Evolutionary conservation across 2,113 vertebrate species (phyloP), one percentile per base, ranked within the genome.

Genomic region (Colius striatus): DNA sequence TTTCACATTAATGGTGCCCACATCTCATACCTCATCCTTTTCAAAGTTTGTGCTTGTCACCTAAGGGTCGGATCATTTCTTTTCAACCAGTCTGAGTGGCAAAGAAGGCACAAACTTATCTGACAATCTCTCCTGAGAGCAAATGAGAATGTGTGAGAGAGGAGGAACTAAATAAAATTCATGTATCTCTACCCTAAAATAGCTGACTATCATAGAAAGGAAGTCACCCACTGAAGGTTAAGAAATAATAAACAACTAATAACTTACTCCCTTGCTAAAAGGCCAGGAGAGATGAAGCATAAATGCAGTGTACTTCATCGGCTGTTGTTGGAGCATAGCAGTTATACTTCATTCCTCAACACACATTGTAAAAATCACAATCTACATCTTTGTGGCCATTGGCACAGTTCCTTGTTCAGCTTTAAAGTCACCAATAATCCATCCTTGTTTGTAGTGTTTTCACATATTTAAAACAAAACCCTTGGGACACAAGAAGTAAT

Each of bases 171-270:
- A 80, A 87, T 73, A 72, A 92, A 92, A 74, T 54, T 71, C 67
- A 55, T 23, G 1, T 55, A 43, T 91, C 70, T 74, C 82, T 71
- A 50, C 45, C 22, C 23, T 17, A 68, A 38, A 95, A 83, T 10
- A 93, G 79, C 90, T 92, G 87, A 91, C 87, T 57, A 70, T 34
- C 9, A 54, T 61, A 95, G 53, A 95, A 90, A 86, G 48, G 19
- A 96, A 96, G 76, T 83, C 48, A 92, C 55, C 53, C 61, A 63
- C 34, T 58, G 84, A 97, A 93, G 80, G 89, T 90, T 96, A 94
- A 88, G 67, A 86, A 95, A 90, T 62, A 96, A 94, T 61, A 91
- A 94, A 94, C 87, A 94, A 86, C 47, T 91, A 93, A 77, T 90
- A 94, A 87, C 71, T 90, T 95, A 88, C 54, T 86, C 75, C 63